Percentiles rank a stretch among this genome's conserved stretches.
Evolutionary conservation across 2,113 vertebrate species (phyloP).

Genomic region (Amphiprion percula): DNA sequence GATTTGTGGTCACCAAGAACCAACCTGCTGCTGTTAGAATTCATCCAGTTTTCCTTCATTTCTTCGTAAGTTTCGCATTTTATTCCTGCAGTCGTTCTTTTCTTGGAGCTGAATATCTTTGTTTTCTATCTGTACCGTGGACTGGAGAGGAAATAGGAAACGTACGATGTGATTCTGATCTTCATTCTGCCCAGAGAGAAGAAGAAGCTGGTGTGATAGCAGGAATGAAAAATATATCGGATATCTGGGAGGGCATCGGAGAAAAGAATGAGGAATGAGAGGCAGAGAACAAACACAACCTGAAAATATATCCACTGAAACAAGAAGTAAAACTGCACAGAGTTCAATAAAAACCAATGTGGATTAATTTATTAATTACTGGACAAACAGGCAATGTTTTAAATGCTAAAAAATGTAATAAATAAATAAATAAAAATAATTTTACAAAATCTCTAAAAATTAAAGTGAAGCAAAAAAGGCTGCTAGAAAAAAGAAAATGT

Average conservation of each 20-base stretch:
- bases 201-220: not conserved
- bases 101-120: not conserved
- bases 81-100: slow-evolving; percentile 19
- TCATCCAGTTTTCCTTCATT: slow-evolving; percentile 44
- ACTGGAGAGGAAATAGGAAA: not conserved
- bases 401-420: too few species aligned
- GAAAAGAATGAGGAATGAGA: not conserved
- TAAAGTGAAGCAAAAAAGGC: too few species aligned
- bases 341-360: not conserved
- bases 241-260: not conserved
- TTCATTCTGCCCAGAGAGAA: not conserved
- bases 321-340: not conserved
- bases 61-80: slow-evolving; percentile 26
- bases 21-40: slow-evolving; percentile 1
- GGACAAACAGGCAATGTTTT: too few species aligned
- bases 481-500: too few species aligned
- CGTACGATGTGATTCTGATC: slow-evolving; percentile 1
- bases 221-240: slow-evolving; percentile 1
- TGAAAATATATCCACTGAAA: not conserved
- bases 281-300: not conserved
- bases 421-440: too few species aligned
- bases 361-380: too few species aligned
- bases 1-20: too few species aligned
- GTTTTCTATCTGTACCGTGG: not conserved
- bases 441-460: too few species aligned